phyloP scores from a whole-genome alignment of 2,888 invertebrate genomes.

The Nomada lathburiana region DNA sequence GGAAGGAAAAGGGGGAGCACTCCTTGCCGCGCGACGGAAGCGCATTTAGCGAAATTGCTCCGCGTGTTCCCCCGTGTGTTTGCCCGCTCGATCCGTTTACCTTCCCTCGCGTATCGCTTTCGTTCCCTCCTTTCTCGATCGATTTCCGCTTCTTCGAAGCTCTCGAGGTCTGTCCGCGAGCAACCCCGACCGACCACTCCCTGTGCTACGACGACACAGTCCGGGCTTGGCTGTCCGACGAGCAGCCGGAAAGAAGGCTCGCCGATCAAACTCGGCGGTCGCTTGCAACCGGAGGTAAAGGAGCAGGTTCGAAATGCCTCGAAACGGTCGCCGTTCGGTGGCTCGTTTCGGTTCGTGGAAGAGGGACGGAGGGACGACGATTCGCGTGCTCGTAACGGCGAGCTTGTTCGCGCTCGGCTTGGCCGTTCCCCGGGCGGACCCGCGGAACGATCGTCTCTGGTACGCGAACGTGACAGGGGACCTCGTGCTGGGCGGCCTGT shows the following conservation, averaged over 20 bases:
- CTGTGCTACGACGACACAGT: background rate
- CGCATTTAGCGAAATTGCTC: slow-evolving; percentile 60
- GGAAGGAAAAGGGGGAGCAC: too few relatives aligned
- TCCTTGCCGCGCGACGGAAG: background rate
- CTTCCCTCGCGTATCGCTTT: slow-evolving; percentile 33
- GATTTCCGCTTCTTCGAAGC: slow-evolving; percentile 28
- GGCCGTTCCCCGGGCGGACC: background rate
- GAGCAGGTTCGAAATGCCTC: too few relatives aligned
- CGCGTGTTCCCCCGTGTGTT: slow-evolving; percentile 24
- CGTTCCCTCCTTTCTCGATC: slow-evolving; percentile 24
- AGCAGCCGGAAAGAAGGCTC: background rate
- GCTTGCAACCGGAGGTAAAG: background rate
- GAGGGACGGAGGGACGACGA: too few relatives aligned
- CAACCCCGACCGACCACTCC: slow-evolving; percentile 33
- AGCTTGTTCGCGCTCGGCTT: background rate
- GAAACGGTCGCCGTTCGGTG: too few relatives aligned
- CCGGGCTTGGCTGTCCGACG: background rate
- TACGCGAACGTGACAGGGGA: slow-evolving; percentile 83
- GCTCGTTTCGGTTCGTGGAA: too few relatives aligned
- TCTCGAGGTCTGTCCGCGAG: background rate
- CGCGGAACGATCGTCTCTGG: slow-evolving; percentile 36
- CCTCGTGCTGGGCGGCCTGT: slow-evolving; percentile 85
- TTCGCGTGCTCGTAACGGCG: background rate
- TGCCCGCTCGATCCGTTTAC: slow-evolving; percentile 43
- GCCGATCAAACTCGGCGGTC: background rate